phyloP scores from a whole-genome alignment of 2,797 vertebrate genomes.

The Distichodus sexfasciatus region DNA sequence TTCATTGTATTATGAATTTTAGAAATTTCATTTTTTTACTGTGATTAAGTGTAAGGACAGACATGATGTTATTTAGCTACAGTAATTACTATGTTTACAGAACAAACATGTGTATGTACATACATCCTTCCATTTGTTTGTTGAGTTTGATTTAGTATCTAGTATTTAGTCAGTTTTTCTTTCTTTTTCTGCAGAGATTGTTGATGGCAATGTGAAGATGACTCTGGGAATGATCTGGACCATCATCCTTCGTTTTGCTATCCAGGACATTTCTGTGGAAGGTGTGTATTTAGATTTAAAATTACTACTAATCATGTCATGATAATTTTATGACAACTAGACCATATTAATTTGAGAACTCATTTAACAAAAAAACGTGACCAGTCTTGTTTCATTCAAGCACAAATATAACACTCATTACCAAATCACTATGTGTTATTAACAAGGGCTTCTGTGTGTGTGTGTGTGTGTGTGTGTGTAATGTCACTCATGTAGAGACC shows the following conservation, averaged over 20 bases:
- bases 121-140: too few species aligned
- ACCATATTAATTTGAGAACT: too few species aligned
- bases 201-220: constrained; percentile 90
- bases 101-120: too few species aligned
- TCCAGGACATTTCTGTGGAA: constrained; percentile 93
- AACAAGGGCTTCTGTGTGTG: background rate
- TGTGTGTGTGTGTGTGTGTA: constrained; percentile 18
- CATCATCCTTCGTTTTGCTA: constrained; percentile 91
- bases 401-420: constrained; percentile 15
- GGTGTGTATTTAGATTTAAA: constrained; percentile 61
- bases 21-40: background rate
- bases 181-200: constrained; percentile 76
- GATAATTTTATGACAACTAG: too few species aligned
- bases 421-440: background rate
- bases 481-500: constrained; percentile 71
- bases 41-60: too few species aligned
- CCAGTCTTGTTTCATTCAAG: constrained; percentile 2
- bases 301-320: background rate
- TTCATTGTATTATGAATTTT: background rate
- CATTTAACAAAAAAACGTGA: background rate
- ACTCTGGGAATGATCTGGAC: constrained; percentile 95
- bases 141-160: background rate
- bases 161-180: background rate
- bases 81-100: too few species aligned
- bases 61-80: too few species aligned